Conservation (phyloP, 2,113 vertebrate species). For the Pteronura brasiliensis region DNA sequence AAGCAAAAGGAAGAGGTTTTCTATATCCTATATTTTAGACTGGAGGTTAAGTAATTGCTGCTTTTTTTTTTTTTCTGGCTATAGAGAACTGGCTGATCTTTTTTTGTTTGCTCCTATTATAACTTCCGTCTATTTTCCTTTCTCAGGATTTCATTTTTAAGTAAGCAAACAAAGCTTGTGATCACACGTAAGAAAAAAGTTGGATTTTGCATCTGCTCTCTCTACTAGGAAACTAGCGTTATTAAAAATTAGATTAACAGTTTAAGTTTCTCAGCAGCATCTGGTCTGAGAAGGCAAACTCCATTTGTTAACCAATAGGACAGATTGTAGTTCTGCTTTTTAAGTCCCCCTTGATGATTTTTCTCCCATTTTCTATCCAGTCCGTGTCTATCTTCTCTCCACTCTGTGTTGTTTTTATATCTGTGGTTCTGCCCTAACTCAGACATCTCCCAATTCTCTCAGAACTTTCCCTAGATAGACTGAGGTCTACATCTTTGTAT, state of each 20-base stretch:
- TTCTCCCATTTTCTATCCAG: neutral
- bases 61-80: neutral
- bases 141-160: conserved; percentile 22
- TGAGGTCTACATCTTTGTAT: neutral
- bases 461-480: neutral
- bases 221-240: neutral
- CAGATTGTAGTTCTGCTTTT: neutral
- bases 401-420: neutral
- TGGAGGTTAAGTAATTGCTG: neutral
- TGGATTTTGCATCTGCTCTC: neutral
- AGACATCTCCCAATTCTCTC: neutral
- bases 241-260: neutral
- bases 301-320: neutral
- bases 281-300: neutral
- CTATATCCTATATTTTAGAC: neutral
- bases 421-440: neutral
- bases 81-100: neutral
- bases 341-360: neutral
- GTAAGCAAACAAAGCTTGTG: neutral
- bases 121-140: neutral
- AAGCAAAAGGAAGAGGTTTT: neutral
- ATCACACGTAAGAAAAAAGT: neutral
- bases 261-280: neutral
- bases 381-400: neutral
- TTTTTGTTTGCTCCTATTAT: neutral